A percentile compares a stretch with the other conserved stretches of the same genome.
phyloP scores from a whole-genome alignment of 2,113 vertebrate species.

The Tyto alba region DNA sequence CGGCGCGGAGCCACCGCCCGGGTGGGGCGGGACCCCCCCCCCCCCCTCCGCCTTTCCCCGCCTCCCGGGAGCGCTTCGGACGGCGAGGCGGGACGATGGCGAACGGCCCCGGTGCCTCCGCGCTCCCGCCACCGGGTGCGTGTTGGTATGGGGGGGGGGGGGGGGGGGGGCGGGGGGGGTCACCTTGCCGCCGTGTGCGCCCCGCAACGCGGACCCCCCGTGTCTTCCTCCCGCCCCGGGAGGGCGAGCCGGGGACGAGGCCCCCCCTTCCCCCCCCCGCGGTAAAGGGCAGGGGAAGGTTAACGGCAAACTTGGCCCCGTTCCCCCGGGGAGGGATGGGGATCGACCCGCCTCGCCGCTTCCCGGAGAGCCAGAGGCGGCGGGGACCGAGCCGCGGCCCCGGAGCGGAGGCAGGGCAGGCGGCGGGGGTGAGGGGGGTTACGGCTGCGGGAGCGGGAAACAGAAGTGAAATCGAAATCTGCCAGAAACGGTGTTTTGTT shows the following conservation, averaged over 20 bases:
- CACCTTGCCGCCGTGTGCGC: not conserved
- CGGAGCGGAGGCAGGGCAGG: not conserved
- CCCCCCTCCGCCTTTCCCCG: not conserved
- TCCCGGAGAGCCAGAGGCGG: not conserved
- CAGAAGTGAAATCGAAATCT: conserved; percentile 52
- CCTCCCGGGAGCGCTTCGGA: not conserved
- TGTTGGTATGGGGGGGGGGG: too few relatives aligned
- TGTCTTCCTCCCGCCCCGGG: too few relatives aligned
- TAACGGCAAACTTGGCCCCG: not conserved
- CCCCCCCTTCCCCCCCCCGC: not conserved
- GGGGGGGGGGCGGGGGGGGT: not conserved
- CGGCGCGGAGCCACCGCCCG: not conserved
- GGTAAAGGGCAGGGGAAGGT: conserved; percentile 43
- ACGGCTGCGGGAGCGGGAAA: conserved; percentile 3
- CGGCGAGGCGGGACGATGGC: not conserved
- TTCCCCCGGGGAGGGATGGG: not conserved
- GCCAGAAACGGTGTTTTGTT: not conserved
- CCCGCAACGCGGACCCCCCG: not conserved
- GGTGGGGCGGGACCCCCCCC: not conserved
- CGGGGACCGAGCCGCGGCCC: not conserved
- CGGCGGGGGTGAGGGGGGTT: not conserved
- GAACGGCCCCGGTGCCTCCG: not conserved
- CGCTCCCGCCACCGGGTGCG: not conserved
- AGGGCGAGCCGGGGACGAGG: not conserved
- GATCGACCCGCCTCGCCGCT: not conserved